A percentile compares a stretch with the other conserved stretches of the same genome.
Conservation (phyloP, 2,888 invertebrate genomes). For the Lasioglossum leucozonium region DNA sequence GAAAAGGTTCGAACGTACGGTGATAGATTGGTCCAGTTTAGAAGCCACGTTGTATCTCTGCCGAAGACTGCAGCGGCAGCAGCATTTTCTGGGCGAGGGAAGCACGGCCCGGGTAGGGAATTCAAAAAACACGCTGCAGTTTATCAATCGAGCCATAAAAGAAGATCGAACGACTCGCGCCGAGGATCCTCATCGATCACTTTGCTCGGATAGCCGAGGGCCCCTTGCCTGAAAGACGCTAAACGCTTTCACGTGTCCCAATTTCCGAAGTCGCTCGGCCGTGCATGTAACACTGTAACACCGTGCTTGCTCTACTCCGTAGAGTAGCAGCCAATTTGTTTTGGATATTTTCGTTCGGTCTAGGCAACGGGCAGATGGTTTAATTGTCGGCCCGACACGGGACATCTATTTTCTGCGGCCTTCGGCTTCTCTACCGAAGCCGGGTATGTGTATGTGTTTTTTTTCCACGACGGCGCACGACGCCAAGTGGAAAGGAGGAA, state of each 20-base stretch:
- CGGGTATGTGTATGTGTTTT: conserved; percentile 43
- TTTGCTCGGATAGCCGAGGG: conserved; percentile 35
- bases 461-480: neutral
- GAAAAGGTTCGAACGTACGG: neutral
- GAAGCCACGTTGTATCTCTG: conserved; percentile 5
- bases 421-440: conserved; percentile 25
- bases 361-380: conserved; percentile 60
- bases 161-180: conserved; percentile 17
- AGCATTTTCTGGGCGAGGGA: neutral
- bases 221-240: conserved; percentile 44
- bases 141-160: conserved; percentile 34
- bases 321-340: conserved; percentile 74
- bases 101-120: neutral
- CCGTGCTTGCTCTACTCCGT: conserved; percentile 27
- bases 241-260: conserved; percentile 72
- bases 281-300: conserved; percentile 26
- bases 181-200: conserved; percentile 33
- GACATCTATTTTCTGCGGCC: conserved; percentile 69
- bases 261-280: conserved; percentile 57
- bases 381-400: conserved; percentile 71
- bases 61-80: neutral
- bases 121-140: conserved; percentile 19
- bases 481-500: conserved; percentile 16
- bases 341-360: conserved; percentile 73
- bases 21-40: neutral